Base-by-base conservation (phyloP, 2,888 invertebrate species). In the Drosophila subsilvestris region DNA sequence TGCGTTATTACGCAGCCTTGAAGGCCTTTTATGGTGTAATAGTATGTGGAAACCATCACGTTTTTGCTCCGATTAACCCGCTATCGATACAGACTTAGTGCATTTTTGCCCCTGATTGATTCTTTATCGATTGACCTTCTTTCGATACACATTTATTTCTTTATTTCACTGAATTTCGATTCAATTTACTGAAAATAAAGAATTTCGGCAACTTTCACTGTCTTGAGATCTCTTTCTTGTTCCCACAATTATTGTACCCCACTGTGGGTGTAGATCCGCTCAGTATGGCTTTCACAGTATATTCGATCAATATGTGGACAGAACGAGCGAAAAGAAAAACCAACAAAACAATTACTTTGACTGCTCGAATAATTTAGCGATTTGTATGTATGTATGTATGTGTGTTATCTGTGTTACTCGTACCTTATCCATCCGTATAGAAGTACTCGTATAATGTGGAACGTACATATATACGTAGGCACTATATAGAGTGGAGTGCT, bases 341-440 rank as follows among this genome's bases (percentile, higher is more conserved):
- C 5, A 14, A n/a, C 14, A 37, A 7, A n/a, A n/a, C n/a, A 37
- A 37, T 37, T n/a, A 37, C 37, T 2, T n/a, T 37, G 37, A 37
- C 37, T 42, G 55, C 20, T 43, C 10, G 18, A 27, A 32, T 17
- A 25, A 20, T 37, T 37, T 57, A 68, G 48, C n/a, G 10, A 27
- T 14, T 7, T n/a, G 14, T 29, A 17, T 53, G 51, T 32, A n/a
- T n/a, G n/a, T n/a, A n/a, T n/a, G 2, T 50, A 29, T 50, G 32
- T 32, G 37, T 57, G 17, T 48, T 53, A 63, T 58, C 48, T 48
- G 32, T 5, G 6, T 17, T 20, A 6, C 17, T 29, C 43, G 32
- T 27, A 49, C 32, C 69, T 69, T 59, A 69, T 68, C 60, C 59
- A 69, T 68, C 60, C 59, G 20, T 37, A 37, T 14, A 14, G 32